phyloP scores from a whole-genome alignment of 2,888 invertebrate species.

The Perdita meconis region DNA sequence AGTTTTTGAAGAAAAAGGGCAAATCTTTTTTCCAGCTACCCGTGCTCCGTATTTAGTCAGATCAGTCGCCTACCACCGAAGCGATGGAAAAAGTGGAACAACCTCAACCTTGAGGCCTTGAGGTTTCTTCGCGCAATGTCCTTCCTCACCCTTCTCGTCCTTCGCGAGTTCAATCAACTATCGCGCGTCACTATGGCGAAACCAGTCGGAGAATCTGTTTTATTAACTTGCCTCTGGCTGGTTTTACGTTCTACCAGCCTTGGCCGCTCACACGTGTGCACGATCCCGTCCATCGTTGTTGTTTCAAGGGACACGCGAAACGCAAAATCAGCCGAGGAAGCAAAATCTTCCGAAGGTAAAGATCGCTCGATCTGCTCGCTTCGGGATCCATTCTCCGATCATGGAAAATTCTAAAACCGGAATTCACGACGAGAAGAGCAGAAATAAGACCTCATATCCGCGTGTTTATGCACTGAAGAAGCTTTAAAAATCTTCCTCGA shows the following conservation, averaged over 20 bases:
- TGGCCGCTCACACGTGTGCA: background rate
- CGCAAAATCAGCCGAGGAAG: background rate
- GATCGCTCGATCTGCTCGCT: background rate
- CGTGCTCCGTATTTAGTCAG: background rate
- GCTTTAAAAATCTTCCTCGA: constrained; percentile 25
- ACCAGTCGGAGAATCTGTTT: constrained; percentile 38
- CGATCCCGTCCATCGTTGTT: background rate
- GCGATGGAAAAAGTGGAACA: constrained; percentile 32
- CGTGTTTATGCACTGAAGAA: background rate
- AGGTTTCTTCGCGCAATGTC: constrained; percentile 2
- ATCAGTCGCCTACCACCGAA: background rate
- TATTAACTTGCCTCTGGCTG: constrained; percentile 4
- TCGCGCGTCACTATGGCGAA: constrained; percentile 15
- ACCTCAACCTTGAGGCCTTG: constrained; percentile 39
- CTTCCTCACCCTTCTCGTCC: constrained; percentile 40
- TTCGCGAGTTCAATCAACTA: constrained; percentile 60
- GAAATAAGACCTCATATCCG: background rate
- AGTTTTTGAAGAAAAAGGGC: too few relatives aligned
- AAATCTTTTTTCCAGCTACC: too few relatives aligned
- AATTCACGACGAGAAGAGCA: background rate
- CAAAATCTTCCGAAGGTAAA: background rate
- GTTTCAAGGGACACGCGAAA: background rate
- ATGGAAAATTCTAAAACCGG: background rate
- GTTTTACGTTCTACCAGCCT: constrained; percentile 14
- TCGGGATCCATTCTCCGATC: background rate